Evolutionary conservation across 2,797 vertebrate species (phyloP).

Genomic region (Sparidentex hasta): DNA sequence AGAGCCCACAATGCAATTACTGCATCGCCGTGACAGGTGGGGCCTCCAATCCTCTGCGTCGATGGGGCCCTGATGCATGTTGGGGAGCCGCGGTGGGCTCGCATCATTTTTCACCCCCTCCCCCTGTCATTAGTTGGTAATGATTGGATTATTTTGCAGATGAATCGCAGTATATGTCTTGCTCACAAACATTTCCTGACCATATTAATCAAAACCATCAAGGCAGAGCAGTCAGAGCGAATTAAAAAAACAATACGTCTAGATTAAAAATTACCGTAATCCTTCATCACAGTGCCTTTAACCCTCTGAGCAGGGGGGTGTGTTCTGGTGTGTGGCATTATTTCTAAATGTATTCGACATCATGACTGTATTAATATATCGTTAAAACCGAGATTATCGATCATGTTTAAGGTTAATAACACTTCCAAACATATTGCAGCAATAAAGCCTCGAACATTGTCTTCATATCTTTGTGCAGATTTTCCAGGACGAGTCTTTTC

Average conservation of each 20-base stretch:
- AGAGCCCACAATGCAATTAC: constrained; percentile 91
- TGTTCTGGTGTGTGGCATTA: constrained; percentile 36
- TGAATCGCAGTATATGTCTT: constrained; percentile 99
- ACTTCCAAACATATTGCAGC: background rate
- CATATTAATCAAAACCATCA: constrained; percentile 99
- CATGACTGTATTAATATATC: constrained; percentile 41
- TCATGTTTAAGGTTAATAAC: constrained; percentile 26
- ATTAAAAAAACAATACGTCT: constrained; percentile 96
- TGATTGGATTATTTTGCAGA: constrained; percentile 99
- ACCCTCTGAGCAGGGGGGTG: constrained; percentile 77
- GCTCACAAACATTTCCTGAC: constrained; percentile 97
- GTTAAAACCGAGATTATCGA: constrained; percentile 35
- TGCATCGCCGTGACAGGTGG: constrained; percentile 88
- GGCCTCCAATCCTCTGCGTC: constrained; percentile 88
- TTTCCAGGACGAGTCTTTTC: background rate
- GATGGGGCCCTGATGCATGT: constrained; percentile 88
- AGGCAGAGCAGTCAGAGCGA: constrained; percentile 95
- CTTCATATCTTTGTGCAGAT: background rate
- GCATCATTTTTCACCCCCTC: constrained; percentile 95
- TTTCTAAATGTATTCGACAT: constrained; percentile 58
- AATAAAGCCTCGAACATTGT: background rate
- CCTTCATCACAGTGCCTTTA: constrained; percentile 94
- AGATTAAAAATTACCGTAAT: constrained; percentile 96
- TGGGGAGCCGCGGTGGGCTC: constrained; percentile 88
- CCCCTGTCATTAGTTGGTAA: constrained; percentile 99